Conservation (phyloP, 2,888 invertebrate species). For the Suillia variegata region DNA sequence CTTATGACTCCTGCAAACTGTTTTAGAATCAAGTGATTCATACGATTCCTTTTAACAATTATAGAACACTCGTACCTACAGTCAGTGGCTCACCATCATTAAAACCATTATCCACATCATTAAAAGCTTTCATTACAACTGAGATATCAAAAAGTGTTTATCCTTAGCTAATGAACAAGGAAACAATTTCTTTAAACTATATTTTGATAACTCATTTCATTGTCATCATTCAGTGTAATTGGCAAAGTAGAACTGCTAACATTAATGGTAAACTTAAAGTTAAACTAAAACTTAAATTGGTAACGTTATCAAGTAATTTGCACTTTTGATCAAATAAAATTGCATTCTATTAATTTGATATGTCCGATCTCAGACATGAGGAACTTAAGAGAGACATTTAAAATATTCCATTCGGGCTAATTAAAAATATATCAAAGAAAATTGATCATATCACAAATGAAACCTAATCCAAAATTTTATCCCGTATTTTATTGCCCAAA, state of each 20-base stretch:
- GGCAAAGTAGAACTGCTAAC: slow-evolving; percentile 10
- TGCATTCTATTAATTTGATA: too few species aligned
- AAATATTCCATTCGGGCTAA: too few species aligned
- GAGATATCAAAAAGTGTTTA: background rate
- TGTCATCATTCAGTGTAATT: slow-evolving; percentile 23
- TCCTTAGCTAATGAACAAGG: background rate
- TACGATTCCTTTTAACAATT: too few species aligned
- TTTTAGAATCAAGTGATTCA: too few species aligned
- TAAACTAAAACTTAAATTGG: background rate
- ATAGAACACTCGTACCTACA: too few species aligned
- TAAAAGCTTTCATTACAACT: background rate
- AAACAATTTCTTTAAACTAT: slow-evolving; percentile 7
- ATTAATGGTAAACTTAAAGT: background rate
- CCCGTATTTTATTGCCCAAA: too few species aligned
- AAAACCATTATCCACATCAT: background rate
- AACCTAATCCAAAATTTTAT: too few species aligned
- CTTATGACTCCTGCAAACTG: too few species aligned
- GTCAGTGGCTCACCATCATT: background rate
- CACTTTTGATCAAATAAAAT: slow-evolving; percentile 13
- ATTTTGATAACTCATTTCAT: slow-evolving; percentile 31
- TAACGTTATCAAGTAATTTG: slow-evolving; percentile 14
- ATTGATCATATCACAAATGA: too few species aligned
- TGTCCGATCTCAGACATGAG: background rate
- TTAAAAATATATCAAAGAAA: too few species aligned
- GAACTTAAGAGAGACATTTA: too few species aligned